Conservation (phyloP, 2,797 vertebrate genomes). For the Clarias fuscus region DNA sequence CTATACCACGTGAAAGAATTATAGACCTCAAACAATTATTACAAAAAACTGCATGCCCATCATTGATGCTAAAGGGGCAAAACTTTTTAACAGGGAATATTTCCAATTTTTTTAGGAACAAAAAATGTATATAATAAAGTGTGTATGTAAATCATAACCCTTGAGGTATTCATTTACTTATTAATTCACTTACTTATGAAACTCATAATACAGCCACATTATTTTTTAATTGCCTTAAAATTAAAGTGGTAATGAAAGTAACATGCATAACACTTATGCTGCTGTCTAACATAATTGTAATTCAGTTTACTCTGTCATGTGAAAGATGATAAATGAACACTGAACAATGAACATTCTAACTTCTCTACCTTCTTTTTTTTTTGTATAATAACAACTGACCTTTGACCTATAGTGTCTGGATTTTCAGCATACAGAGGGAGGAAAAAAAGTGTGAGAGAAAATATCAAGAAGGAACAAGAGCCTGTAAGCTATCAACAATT, state of each 20-base stretch:
- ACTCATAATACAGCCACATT: background rate
- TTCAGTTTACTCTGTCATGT: background rate
- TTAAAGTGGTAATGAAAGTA: background rate
- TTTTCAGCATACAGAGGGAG: slow-evolving; percentile 33
- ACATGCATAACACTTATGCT: background rate
- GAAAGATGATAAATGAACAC: background rate
- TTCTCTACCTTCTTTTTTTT: slow-evolving; percentile 25
- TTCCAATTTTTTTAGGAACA: too few species aligned
- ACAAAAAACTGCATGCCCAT: too few species aligned
- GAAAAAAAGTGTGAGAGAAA: background rate
- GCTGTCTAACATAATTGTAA: background rate
- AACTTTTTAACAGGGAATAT: too few species aligned
- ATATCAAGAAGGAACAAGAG: background rate
- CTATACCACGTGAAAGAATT: too few species aligned
- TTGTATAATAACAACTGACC: slow-evolving; percentile 49
- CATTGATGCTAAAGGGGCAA: too few species aligned
- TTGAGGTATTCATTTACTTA: background rate
- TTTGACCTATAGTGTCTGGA: slow-evolving; percentile 48
- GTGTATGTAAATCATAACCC: background rate
- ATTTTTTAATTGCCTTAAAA: background rate
- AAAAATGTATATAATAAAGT: background rate
- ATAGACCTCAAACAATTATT: too few species aligned
- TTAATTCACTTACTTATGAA: slow-evolving; percentile 2
- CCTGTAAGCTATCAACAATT: slow-evolving; percentile 22
- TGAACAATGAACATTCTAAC: background rate